Base-by-base conservation (phyloP, 2,888 invertebrate genomes). In the Brenthis daphne region DNA sequence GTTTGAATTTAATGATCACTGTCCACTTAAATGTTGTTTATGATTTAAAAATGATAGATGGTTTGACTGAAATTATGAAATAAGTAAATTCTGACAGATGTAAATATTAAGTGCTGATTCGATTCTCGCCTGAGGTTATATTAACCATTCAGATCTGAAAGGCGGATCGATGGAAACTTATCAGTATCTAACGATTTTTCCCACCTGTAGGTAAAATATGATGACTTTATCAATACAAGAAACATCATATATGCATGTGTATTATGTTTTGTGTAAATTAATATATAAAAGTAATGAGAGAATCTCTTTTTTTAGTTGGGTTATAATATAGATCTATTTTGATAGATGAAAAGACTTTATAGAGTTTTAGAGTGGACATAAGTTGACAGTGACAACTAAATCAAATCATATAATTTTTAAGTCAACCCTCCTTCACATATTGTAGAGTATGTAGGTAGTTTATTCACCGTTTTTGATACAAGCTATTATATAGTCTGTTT, bases 391-490 rank as follows among this genome's bases (percentile, higher is more conserved):
- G 29, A 14, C 2, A 43, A 48, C 5, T 60, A 43, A 57, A 20
- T 43, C 3, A 11, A 57, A 14, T 57, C 33, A 29, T 13, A 33
- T 37, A 56, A 33, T 24, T 33, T 48, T 48, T 61, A 61, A 61
- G 14, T 53, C 37, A 53, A n/a, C 48, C 5, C 12, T 13, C 20
- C 29, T 12, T 60, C 16, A 33, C 50, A 11, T 37, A n/a, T 63
- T 29, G 12, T 20, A 63, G 20, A n/a, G 14, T n/a, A n/a, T 3
- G n/a, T 13, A 50, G 12, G 16, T 58, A 47, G 48, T 58, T 24
- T 0, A 43, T 51, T 43, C 53, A 51, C 50, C 14, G 57, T 33
- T 65, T 60, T 66, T 66, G 20, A 66, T 66, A 65, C 29, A 43
- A 47, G 50, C 43, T 57, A 50, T 53, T 65, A 24, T 13, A 53